These are phyloP conservation scores for Cybosia mesomella DNA, from an alignment of 2,888 invertebrate genomes.

Conservation along the genomic window DNA sequence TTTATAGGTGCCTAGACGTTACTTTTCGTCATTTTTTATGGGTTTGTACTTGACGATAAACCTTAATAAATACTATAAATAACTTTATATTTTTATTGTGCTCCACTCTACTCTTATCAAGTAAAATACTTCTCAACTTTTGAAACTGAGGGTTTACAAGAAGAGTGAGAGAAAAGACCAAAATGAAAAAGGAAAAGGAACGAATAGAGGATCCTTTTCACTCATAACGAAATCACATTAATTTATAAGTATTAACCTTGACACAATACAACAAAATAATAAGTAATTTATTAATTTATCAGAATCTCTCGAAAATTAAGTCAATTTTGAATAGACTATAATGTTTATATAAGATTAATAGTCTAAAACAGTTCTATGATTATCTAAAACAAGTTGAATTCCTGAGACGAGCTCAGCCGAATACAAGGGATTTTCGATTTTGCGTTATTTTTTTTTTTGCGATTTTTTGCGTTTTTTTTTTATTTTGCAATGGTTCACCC, in stretches of 20 bases:
- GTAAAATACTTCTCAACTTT: neutral
- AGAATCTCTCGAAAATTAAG: neutral
- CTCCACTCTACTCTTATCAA: no score
- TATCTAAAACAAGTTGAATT: no score
- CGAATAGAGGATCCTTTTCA: neutral
- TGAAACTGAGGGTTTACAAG: neutral
- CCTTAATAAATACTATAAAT: neutral
- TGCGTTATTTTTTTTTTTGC: no score
- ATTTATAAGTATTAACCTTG: neutral
- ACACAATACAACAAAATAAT: neutral
- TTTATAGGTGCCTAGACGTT: constrained; percentile 34
- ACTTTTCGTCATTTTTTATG: constrained; percentile 35
- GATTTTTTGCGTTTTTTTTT: no score
- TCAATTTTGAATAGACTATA: neutral
- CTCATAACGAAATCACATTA: neutral
- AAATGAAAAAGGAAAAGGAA: neutral
- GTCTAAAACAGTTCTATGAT: neutral
- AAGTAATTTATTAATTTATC: neutral
- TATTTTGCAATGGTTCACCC: no score
- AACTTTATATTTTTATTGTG: no score
- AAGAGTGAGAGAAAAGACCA: neutral
- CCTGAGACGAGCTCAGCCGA: no score
- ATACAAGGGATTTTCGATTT: no score
- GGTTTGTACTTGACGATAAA: constrained; percentile 24
- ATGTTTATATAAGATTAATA: neutral